Percentiles rank a stretch among this genome's conserved stretches.
Evolutionary conservation across 2,113 vertebrate genomes (phyloP).

Genomic region (Varanus salvator): DNA sequence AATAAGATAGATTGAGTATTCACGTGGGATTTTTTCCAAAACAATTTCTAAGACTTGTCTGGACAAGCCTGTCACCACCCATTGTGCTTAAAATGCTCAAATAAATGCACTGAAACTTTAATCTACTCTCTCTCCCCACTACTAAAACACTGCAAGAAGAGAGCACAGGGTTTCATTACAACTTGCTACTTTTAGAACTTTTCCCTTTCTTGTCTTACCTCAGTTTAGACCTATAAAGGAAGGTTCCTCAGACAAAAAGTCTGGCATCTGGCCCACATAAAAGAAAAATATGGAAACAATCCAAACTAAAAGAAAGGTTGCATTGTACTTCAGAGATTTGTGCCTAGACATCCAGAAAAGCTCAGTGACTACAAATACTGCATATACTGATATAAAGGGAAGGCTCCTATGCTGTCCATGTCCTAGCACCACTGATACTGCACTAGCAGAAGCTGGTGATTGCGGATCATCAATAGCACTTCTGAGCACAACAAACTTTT

Average conservation of each 20-base stretch:
- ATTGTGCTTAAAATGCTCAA: constrained; percentile 15
- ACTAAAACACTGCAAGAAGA: constrained; percentile 8
- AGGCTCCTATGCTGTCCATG: background rate
- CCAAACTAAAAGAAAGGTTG: constrained; percentile 4
- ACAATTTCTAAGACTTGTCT: constrained; percentile 38
- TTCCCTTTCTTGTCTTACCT: background rate
- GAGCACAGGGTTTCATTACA: background rate
- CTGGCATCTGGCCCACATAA: background rate
- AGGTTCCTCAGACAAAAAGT: constrained; percentile 17
- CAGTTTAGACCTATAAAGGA: constrained; percentile 24
- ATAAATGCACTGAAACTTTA: constrained; percentile 17
- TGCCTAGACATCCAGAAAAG: background rate
- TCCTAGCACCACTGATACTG: background rate
- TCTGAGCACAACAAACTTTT: no score
- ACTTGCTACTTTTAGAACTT: constrained; percentile 25
- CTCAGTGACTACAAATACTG: background rate
- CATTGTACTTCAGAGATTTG: background rate
- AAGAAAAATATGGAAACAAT: constrained; percentile 30
- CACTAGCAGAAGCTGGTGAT: no score
- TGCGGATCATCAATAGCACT: no score
- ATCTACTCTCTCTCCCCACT: constrained; percentile 29
- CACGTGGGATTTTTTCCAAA: background rate
- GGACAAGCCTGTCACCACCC: constrained; percentile 17
- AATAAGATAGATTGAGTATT: constrained; percentile 11
- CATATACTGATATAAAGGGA: background rate